A percentile compares a stretch with the other conserved stretches of the same genome.
These are phyloP conservation scores for Centropus unirufus DNA, from an alignment of 2,113 vertebrate genomes.

Conservation along the genomic window DNA sequence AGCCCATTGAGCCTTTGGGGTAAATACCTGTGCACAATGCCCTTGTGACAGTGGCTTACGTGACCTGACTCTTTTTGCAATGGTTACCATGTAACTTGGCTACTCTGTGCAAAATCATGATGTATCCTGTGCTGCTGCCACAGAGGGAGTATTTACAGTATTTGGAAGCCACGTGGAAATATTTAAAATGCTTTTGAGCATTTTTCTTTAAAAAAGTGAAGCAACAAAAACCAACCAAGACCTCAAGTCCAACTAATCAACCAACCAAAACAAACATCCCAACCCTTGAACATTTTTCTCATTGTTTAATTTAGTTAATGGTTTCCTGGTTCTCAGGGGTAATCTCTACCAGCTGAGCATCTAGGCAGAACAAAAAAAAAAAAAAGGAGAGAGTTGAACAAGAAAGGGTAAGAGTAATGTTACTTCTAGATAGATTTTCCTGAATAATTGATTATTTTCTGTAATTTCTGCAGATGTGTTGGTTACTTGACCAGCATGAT, in stretches of 20 bases:
- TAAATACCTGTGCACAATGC: background rate
- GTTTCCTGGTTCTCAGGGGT: background rate
- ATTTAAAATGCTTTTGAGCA: background rate
- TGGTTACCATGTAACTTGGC: background rate
- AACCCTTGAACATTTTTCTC: background rate
- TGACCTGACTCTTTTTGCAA: background rate
- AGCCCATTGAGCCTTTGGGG: background rate
- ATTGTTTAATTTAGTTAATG: conserved; percentile 8
- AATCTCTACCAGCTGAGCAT: background rate
- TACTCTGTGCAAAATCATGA: background rate
- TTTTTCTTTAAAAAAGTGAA: background rate
- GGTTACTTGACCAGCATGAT: conserved; percentile 29
- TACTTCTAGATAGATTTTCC: conserved; percentile 49
- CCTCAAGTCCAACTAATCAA: background rate
- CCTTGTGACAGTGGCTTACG: background rate
- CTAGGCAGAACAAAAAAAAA: background rate
- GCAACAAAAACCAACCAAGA: background rate
- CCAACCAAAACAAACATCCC: accelerated
- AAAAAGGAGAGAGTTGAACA: background rate
- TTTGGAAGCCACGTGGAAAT: background rate
- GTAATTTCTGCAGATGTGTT: conserved; percentile 55
- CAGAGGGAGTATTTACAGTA: background rate
- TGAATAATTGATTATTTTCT: conserved; percentile 78
- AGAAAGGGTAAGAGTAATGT: background rate
- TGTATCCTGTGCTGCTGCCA: background rate